These are phyloP conservation scores for Troglohyphantes excavatus DNA, from an alignment of 2,888 invertebrate species.

Conservation along the genomic window DNA sequence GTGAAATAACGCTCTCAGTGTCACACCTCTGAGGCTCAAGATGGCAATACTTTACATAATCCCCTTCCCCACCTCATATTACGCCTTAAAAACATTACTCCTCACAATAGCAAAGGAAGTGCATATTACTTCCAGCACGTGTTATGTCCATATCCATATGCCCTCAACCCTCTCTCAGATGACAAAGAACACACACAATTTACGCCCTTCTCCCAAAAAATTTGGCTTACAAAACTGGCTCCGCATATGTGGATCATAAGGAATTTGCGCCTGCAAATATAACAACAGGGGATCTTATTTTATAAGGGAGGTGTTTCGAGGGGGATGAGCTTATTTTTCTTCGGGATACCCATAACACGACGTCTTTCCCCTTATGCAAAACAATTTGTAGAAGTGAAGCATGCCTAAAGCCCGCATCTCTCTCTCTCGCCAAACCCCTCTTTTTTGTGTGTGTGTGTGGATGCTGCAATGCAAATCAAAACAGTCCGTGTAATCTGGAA, in stretches of 20 bases:
- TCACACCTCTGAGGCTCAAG: not conserved
- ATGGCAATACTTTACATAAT: conserved; percentile 43
- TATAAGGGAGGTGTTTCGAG: conserved; percentile 44
- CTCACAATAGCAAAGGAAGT: conserved; percentile 25
- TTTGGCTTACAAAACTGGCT: conserved; percentile 58
- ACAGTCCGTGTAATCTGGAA: conserved; percentile 58
- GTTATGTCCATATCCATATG: conserved; percentile 23
- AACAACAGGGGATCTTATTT: conserved; percentile 67
- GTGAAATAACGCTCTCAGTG: not conserved
- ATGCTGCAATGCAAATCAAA: conserved; percentile 75
- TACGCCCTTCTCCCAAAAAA: conserved; percentile 47
- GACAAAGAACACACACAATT: conserved; percentile 47
- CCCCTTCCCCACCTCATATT: not conserved
- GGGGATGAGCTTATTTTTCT: conserved; percentile 66
- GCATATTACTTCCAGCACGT: conserved; percentile 34
- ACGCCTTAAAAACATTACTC: conserved; percentile 39
- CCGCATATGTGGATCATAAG: conserved; percentile 27
- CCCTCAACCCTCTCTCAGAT: conserved; percentile 7
- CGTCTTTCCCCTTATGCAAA: conserved; percentile 66
- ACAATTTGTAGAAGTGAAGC: conserved; percentile 72
- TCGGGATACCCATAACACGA: conserved; percentile 66
- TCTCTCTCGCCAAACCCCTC: not conserved
- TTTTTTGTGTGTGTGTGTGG: not conserved
- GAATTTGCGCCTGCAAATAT: conserved; percentile 11
- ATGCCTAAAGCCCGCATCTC: conserved; percentile 53